phyloP scores from a whole-genome alignment of 2,888 invertebrate species.

The Dicycla oo region DNA sequence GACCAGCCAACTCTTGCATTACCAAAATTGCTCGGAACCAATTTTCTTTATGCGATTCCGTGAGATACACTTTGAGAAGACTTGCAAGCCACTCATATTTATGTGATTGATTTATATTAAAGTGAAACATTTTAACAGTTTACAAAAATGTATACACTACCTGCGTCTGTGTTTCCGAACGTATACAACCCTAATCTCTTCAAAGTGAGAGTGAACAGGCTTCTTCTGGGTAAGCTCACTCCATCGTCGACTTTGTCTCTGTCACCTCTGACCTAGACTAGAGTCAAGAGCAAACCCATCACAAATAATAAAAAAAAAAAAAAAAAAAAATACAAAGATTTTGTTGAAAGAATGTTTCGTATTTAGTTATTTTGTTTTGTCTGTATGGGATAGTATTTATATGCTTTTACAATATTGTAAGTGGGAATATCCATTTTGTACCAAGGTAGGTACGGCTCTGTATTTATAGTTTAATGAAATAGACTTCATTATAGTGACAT shows the following conservation, averaged over 20 bases:
- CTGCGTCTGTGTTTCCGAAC: too few relatives aligned
- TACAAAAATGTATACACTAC: too few relatives aligned
- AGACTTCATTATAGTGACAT: conserved; percentile 11
- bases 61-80: conserved; percentile 77
- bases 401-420: not conserved
- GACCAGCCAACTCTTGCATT: conserved; percentile 85
- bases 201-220: too few relatives aligned
- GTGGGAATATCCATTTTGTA: not conserved
- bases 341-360: not conserved
- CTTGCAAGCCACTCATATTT: conserved; percentile 77
- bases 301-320: too few relatives aligned
- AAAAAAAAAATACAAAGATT: conserved; percentile 8
- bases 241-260: too few relatives aligned
- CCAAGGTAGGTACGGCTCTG: not conserved
- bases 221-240: too few relatives aligned
- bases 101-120: conserved; percentile 65
- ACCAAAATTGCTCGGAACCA: conserved; percentile 87
- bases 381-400: not conserved
- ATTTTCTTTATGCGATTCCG: conserved; percentile 84
- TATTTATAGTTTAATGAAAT: conserved; percentile 6
- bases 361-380: not conserved
- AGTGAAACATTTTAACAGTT: conserved; percentile 45
- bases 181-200: too few relatives aligned
- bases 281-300: too few relatives aligned
- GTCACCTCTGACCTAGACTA: too few relatives aligned